A percentile compares a stretch with the other conserved stretches of the same genome.
Conservation (phyloP, 2,888 invertebrate genomes). For the Cataglyphis altisquamis region DNA sequence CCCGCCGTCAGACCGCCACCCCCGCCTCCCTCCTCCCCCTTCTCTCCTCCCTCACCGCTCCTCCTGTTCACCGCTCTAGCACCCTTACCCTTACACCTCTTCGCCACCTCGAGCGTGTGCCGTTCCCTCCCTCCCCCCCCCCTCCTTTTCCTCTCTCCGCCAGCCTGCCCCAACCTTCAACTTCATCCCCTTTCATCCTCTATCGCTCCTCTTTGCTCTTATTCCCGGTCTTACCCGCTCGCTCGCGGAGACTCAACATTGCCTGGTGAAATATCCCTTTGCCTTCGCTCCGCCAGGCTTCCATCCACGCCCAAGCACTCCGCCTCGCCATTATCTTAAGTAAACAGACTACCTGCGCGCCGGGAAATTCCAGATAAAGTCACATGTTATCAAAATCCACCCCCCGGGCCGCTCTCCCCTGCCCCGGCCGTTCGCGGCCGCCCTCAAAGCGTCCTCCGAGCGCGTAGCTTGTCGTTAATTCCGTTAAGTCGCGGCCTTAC, state of each 20-base stretch:
- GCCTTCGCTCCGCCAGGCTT: constrained; percentile 58
- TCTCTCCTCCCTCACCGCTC: background rate
- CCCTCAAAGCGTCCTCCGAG: constrained; percentile 61
- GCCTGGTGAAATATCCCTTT: constrained; percentile 76
- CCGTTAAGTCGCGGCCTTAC: constrained; percentile 75
- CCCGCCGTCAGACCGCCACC: constrained; percentile 48
- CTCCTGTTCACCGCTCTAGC: constrained; percentile 59
- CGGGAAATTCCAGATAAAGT: constrained; percentile 83
- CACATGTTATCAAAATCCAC: constrained; percentile 84
- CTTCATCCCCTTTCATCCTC: constrained; percentile 55
- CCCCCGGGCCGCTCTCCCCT: constrained; percentile 57
- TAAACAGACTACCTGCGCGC: constrained; percentile 84
- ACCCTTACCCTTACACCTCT: constrained; percentile 63
- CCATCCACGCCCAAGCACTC: constrained; percentile 72
- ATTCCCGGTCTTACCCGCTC: constrained; percentile 60
- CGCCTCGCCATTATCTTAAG: constrained; percentile 83
- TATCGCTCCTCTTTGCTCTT: constrained; percentile 47
- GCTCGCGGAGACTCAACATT: constrained; percentile 64
- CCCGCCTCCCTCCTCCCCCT: background rate
- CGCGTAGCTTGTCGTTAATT: constrained; percentile 74
- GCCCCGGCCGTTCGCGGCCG: constrained; percentile 51
- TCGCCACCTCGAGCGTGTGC: constrained; percentile 54
- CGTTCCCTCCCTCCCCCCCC: background rate
- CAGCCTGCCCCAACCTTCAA: constrained; percentile 47
- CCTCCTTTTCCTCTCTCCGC: background rate